Evolutionary conservation across 2,888 invertebrate genomes (phyloP), one percentile per base, ranked within the genome.

Genomic region (Prenolepis imparis): DNA sequence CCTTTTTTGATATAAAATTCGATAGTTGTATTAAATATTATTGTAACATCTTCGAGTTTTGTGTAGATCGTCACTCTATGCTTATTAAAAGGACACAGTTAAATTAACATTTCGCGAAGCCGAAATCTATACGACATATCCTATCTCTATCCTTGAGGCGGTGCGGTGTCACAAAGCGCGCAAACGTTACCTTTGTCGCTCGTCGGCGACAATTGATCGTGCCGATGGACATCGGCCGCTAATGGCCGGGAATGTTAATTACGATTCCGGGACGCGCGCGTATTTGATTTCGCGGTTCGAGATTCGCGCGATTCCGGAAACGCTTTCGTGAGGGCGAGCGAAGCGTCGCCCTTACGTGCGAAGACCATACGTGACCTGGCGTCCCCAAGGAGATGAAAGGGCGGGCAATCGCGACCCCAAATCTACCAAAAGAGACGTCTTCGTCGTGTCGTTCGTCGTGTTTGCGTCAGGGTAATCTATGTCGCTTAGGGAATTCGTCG

Each of bases 161-260:
- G 15, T 15, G 44, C 39, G 15, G 4, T 15, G 55, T 21, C 21
- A 3, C 39, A 57, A 52, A 64, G 41, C 78, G 41, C 21, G 57
- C 55, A 24, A 72, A 36, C 63, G 52, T 75, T 39, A 68, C 68
- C 84, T 82, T 87, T 83, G 83, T 83, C 82, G 86, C 83, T 68
- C 78, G 67, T 70, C 86, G 52, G 48, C 82, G 70, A 81, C 55
- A 78, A 85, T 86, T 84, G 84, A 84, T 84, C 87, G 70, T 32
- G 44, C 57, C 80, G 41, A 55, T 68, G 72, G 75, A 72, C 74
- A 66, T 75, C 61, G 77, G 82, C 70, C 75, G 70, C 85, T 86
- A 86, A 86, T 83, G 77, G 77, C 78, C 66, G 77, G 85, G 87
- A 85, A 87, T 87, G 87, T 87, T 87, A 87, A 87, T 87, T 87